These are phyloP conservation scores for Protosalanx chinensis DNA, from an alignment of 2,797 vertebrate genomes.

Conservation along the genomic window DNA sequence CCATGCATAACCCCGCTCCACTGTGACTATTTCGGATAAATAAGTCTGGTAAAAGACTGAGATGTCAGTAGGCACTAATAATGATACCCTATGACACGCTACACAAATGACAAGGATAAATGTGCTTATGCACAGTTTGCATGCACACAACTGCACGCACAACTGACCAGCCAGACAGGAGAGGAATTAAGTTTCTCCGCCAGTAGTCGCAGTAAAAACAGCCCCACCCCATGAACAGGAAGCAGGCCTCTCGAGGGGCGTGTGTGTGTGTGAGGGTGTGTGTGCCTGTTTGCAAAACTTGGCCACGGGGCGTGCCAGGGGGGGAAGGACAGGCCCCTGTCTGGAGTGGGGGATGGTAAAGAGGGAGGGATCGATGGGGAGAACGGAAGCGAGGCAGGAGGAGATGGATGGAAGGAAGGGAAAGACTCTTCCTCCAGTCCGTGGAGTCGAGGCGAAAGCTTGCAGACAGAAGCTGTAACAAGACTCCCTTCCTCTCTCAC, in stretches of 20 bases:
- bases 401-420: no score
- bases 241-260: slow-evolving; percentile 42
- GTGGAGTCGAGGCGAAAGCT: no score
- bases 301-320: slow-evolving; percentile 37
- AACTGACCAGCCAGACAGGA: not conserved
- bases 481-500: not conserved
- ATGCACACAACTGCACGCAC: not conserved
- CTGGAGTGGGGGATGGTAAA: slow-evolving; percentile 28
- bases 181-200: slow-evolving; percentile 60
- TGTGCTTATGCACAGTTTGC: not conserved
- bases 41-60: no score
- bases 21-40: no score
- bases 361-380: not conserved
- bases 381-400: not conserved
- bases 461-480: not conserved
- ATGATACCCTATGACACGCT: no score
- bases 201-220: slow-evolving; percentile 69
- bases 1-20: no score
- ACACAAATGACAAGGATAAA: no score
- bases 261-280: slow-evolving; percentile 28
- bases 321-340: slow-evolving; percentile 35
- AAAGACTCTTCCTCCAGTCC: not conserved
- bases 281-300: not conserved
- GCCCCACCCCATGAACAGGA: slow-evolving; percentile 60
- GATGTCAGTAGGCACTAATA: no score